A percentile compares a stretch with the other conserved stretches of the same genome.
phyloP scores from a whole-genome alignment of 2,888 invertebrate species.

The Ctenicera cuprea region DNA sequence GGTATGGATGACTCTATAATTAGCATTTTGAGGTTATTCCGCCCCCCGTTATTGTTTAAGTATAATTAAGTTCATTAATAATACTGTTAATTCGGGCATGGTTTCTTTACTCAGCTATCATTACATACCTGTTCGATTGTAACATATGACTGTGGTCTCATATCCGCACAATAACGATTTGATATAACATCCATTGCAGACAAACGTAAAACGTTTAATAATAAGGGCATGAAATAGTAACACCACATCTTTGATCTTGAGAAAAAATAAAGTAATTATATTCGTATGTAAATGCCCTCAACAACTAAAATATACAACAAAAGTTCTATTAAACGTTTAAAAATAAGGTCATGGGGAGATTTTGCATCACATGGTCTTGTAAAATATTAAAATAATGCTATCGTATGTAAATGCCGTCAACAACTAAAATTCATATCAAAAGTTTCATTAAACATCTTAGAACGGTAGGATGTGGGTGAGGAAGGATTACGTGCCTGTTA shows the following conservation, averaged over 20 bases:
- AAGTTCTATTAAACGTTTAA: no score
- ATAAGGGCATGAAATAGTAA: conserved; percentile 7
- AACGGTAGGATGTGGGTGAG: conserved; percentile 54
- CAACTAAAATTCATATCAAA: conserved; percentile 46
- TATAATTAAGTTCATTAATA: background rate
- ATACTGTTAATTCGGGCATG: no score
- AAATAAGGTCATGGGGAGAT: conserved; percentile 11
- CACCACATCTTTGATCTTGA: no score
- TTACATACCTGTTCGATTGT: conserved; percentile 74
- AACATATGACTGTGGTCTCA: conserved; percentile 74
- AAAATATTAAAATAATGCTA: conserved; percentile 18
- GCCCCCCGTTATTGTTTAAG: no score
- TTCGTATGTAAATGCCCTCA: no score
- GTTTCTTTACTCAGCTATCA: no score
- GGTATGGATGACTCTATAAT: no score
- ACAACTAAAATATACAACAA: no score
- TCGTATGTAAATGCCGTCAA: conserved; percentile 41
- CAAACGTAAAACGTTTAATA: conserved; percentile 30
- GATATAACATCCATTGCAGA: conserved; percentile 39
- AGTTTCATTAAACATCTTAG: conserved; percentile 32
- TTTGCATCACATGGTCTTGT: conserved; percentile 23
- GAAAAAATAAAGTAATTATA: no score
- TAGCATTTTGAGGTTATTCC: no score
- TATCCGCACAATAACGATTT: conserved; percentile 74
- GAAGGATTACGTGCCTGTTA: conserved; percentile 58